Conservation (phyloP, 2,888 invertebrate genomes). For the Synergus gifuensis region DNA sequence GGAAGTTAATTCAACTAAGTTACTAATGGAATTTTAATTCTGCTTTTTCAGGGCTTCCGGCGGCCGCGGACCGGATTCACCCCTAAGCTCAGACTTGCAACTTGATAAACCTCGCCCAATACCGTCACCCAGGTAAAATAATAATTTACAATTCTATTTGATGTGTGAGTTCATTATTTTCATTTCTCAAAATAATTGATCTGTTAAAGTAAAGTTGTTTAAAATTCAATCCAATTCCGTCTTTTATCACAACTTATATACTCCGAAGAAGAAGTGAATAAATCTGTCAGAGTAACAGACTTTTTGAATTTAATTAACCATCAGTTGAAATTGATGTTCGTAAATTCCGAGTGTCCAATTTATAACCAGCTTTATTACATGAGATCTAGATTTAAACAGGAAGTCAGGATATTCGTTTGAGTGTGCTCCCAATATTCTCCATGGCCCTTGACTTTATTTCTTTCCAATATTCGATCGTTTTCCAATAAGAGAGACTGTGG, state of each 20-base stretch:
- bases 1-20: slow-evolving; percentile 49
- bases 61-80: slow-evolving; percentile 73
- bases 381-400: not conserved
- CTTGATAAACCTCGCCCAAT: slow-evolving; percentile 73
- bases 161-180: not conserved
- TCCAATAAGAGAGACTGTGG: not conserved
- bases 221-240: not conserved
- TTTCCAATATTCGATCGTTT: not conserved
- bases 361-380: not conserved
- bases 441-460: not conserved
- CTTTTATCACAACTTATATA: not conserved
- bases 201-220: not conserved
- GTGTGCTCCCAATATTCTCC: not conserved
- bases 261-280: not conserved
- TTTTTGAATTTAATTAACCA: not conserved
- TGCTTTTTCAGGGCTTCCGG: slow-evolving; percentile 71
- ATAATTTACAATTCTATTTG: not conserved
- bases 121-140: slow-evolving; percentile 73
- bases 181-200: not conserved
- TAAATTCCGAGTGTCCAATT: not conserved
- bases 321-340: not conserved
- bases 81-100: slow-evolving; percentile 70
- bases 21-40: slow-evolving; percentile 56
- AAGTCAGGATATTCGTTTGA: not conserved
- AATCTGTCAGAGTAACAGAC: not conserved